Conservation (phyloP, 2,113 vertebrate species). For the Chaetorhynchus papuensis region DNA sequence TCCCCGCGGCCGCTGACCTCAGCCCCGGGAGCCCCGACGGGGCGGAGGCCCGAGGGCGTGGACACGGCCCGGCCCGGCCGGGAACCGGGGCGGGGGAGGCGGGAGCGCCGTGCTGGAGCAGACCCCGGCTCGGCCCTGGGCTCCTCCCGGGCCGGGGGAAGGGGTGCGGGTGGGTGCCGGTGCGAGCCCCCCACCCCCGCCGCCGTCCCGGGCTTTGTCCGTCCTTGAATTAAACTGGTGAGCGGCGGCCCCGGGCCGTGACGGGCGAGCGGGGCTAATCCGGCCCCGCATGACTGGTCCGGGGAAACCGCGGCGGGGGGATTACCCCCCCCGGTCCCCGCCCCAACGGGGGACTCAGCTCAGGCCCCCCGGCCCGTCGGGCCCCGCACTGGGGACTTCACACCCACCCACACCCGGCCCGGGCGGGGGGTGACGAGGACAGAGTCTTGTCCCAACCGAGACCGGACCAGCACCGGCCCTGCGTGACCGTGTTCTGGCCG, state of each 20-base stretch:
- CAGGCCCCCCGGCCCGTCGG: not conserved
- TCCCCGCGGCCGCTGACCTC: slow-evolving; percentile 30
- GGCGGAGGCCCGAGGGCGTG: slow-evolving; percentile 29
- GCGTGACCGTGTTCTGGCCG: not conserved
- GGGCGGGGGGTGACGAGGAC: not conserved
- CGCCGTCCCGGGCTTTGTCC: not conserved
- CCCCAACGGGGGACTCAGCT: not conserved
- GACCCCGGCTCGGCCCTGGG: not conserved
- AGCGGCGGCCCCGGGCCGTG: slow-evolving; percentile 19
- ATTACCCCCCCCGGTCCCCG: not conserved
- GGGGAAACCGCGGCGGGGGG: not conserved
- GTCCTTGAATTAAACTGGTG: not conserved
- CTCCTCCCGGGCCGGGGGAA: not conserved
- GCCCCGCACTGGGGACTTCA: not conserved
- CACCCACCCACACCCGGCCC: not conserved
- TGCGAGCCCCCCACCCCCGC: not conserved
- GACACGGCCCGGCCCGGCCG: not conserved
- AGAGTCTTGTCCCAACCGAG: not conserved
- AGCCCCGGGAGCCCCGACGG: slow-evolving; percentile 24
- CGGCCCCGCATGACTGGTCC: slow-evolving; percentile 41
- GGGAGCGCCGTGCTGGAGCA: not conserved
- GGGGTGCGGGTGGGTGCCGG: not conserved
- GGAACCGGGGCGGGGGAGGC: not conserved
- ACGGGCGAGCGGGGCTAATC: slow-evolving; percentile 29
- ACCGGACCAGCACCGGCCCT: not conserved